A percentile compares a stretch with the other conserved stretches of the same genome.
These are phyloP conservation scores for Aptenodytes patagonicus DNA, from an alignment of 2,113 vertebrate genomes.

Conservation along the genomic window DNA sequence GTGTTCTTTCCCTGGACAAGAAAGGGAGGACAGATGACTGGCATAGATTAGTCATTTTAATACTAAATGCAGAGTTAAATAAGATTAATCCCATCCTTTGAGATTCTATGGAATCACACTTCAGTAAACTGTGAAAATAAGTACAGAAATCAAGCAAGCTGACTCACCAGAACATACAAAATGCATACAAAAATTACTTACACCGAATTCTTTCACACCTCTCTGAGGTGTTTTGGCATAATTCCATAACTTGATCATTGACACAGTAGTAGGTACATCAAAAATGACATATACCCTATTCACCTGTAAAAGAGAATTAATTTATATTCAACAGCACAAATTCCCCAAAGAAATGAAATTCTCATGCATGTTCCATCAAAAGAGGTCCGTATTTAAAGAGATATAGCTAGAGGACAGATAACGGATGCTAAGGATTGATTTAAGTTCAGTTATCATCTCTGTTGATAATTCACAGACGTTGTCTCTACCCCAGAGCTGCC, in stretches of 20 bases:
- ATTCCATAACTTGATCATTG: conserved; percentile 98
- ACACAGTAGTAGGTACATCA: conserved; percentile 90
- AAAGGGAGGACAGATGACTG: conserved; percentile 22
- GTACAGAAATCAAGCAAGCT: background rate
- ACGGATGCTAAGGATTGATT: background rate
- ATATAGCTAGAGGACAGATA: background rate
- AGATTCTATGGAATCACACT: conserved; percentile 29
- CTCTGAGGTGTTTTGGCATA: conserved; percentile 93
- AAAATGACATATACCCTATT: conserved; percentile 97
- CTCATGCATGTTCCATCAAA: background rate
- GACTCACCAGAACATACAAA: background rate
- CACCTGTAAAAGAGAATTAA: conserved; percentile 76
- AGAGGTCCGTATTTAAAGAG: background rate
- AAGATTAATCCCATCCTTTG: background rate
- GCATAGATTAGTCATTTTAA: conserved; percentile 2
- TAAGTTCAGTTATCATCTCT: background rate
- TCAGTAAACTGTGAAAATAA: conserved; percentile 3
- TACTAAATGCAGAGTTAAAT: background rate
- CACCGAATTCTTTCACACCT: conserved; percentile 98
- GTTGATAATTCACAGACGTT: background rate
- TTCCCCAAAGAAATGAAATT: background rate
- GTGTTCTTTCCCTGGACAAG: background rate
- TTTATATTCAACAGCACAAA: background rate
- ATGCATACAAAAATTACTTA: conserved; percentile 67
- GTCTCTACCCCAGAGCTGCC: background rate